phyloP scores from a whole-genome alignment of 2,797 vertebrate species.

The Macrochelys suwanniensis region DNA sequence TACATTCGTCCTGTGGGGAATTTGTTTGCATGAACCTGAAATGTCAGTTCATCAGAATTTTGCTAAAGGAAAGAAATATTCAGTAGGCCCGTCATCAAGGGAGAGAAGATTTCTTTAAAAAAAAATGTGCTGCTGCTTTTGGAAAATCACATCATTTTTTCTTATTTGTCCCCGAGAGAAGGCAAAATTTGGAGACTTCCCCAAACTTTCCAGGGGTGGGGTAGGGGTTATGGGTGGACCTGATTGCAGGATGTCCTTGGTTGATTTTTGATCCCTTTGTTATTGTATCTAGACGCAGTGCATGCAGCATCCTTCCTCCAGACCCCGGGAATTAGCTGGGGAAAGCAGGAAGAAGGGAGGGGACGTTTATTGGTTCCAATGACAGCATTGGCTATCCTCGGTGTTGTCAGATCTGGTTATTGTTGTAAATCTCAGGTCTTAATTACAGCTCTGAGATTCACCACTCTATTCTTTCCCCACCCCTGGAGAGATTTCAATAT shows the following conservation, averaged over 20 bases:
- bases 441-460: not conserved
- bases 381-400: constrained; percentile 5
- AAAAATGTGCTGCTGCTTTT: not conserved
- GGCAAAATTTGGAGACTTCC: not conserved
- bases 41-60: constrained; percentile 73
- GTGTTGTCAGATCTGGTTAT: constrained; percentile 47
- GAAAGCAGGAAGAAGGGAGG: not conserved
- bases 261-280: not conserved
- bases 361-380: constrained; percentile 9
- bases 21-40: constrained; percentile 77
- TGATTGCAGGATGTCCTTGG: not conserved
- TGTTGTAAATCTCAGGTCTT: constrained; percentile 20
- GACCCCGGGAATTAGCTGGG: not conserved
- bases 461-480: not conserved
- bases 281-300: not conserved
- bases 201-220: not conserved
- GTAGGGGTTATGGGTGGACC: not conserved
- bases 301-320: accelerated
- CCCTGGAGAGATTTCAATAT: not conserved
- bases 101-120: constrained; percentile 18
- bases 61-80: constrained; percentile 77
- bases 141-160: not conserved
- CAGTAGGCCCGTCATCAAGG: constrained; percentile 58
- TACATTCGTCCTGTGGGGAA: constrained; percentile 70
- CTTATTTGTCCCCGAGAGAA: not conserved